phyloP scores from a whole-genome alignment of 2,797 vertebrate species.

The Philypnodon macrostomus region DNA sequence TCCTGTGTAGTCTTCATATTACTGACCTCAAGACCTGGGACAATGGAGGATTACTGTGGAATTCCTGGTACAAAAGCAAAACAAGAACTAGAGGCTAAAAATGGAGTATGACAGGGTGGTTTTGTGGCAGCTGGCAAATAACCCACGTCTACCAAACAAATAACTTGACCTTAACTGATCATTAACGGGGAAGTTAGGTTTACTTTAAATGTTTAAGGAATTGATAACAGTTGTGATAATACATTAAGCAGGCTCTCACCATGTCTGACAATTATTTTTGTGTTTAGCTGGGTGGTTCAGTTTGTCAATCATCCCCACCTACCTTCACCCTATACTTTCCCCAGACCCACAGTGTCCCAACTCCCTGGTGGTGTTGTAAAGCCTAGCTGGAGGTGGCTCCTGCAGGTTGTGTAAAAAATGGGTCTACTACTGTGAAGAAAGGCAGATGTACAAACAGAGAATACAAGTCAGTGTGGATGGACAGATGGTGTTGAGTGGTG shows the following conservation, averaged over 20 bases:
- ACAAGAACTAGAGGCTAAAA: background rate
- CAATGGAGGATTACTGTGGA: conserved; percentile 11
- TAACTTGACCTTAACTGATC: background rate
- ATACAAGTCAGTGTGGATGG: conserved; percentile 14
- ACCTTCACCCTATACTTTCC: conserved; percentile 32
- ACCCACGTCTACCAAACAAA: background rate
- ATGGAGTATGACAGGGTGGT: background rate
- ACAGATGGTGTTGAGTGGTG: conserved; percentile 8
- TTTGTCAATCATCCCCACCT: too few species aligned
- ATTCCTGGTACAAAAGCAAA: conserved; percentile 6
- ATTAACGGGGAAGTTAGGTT: too few species aligned
- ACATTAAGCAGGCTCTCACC: conserved; percentile 3
- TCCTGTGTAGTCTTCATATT: conserved; percentile 2
- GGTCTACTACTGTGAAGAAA: conserved; percentile 19
- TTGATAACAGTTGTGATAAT: background rate
- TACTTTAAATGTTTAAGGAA: background rate
- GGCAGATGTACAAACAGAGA: conserved; percentile 41
- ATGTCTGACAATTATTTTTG: background rate
- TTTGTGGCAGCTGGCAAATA: background rate
- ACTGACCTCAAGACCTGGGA: conserved; percentile 10
- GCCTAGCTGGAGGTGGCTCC: conserved; percentile 21
- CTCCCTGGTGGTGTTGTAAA: conserved; percentile 41
- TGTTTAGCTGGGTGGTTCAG: conserved; percentile 14
- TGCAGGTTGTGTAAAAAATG: conserved; percentile 27
- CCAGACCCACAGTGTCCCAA: conserved; percentile 31